phyloP scores from a whole-genome alignment of 1,140 invertebrate species.

The Danaus melanippus region DNA sequence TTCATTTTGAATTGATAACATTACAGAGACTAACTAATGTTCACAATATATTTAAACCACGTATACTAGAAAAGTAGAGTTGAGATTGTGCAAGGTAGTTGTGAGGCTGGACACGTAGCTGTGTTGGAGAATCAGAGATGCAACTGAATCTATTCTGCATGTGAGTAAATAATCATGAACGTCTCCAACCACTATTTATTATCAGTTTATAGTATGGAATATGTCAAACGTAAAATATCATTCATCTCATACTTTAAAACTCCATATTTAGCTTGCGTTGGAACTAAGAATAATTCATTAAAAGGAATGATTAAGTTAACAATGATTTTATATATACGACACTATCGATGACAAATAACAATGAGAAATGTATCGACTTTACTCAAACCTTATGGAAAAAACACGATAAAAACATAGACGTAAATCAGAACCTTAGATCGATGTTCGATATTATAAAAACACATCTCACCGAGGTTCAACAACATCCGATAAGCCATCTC shows the following conservation, averaged over 20 bases:
- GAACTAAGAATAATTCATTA: no score
- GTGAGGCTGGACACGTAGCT: slow-evolving; percentile 25
- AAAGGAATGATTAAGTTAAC: no score
- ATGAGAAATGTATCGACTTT: slow-evolving; percentile 13
- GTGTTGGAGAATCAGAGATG: slow-evolving; percentile 21
- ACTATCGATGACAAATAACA: slow-evolving; percentile 15
- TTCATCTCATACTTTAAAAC: no score
- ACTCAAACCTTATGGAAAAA: slow-evolving; percentile 12
- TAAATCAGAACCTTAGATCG: slow-evolving; percentile 15
- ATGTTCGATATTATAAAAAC: slow-evolving; percentile 27
- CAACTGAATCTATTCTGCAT: slow-evolving; percentile 27
- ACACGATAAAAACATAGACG: slow-evolving; percentile 11
- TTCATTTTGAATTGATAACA: no score
- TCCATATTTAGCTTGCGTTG: no score
- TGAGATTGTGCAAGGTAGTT: slow-evolving; percentile 21
- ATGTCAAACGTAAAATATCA: no score
- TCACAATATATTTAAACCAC: slow-evolving; percentile 17
- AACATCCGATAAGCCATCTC: slow-evolving; percentile 45
- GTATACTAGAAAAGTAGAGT: slow-evolving; percentile 16
- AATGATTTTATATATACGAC: slow-evolving; percentile 2
- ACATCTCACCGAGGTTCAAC: slow-evolving; percentile 38
- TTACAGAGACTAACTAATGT: slow-evolving; percentile 13
- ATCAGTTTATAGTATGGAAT: neutral
- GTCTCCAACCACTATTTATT: neutral
- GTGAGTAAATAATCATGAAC: slow-evolving; percentile 22